Percentiles rank a stretch among this genome's conserved stretches.
Evolutionary conservation across 2,113 vertebrate species (phyloP).

Genomic region (Tonatia bakeri): DNA sequence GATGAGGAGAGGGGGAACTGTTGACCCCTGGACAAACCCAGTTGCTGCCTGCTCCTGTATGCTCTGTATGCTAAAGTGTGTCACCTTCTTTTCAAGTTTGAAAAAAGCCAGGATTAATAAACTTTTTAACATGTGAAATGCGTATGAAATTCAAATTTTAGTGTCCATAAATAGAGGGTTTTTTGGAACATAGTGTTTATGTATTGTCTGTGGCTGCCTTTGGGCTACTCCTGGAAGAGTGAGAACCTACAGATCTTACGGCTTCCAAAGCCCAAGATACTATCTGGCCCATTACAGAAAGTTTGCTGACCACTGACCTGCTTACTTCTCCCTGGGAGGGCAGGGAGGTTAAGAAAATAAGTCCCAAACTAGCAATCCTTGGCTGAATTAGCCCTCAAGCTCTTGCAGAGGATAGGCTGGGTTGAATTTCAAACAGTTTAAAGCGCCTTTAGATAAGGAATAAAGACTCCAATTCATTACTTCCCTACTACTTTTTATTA

Average conservation of each 20-base stretch:
- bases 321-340: neutral
- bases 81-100: neutral
- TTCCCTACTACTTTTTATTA: neutral
- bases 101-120: neutral
- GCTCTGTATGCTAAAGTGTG: neutral
- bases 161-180: neutral
- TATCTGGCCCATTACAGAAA: neutral
- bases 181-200: neutral
- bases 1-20: neutral
- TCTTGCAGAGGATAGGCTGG: neutral
- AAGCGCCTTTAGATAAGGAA: neutral
- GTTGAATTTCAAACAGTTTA: constrained; percentile 3
- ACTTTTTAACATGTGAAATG: neutral
- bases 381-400: neutral
- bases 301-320: neutral
- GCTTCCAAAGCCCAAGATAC: neutral
- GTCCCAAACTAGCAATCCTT: neutral
- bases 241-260: neutral
- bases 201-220: neutral
- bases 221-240: neutral
- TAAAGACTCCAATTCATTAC: neutral
- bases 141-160: neutral
- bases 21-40: neutral
- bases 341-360: neutral
- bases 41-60: neutral